phyloP scores from a whole-genome alignment of 2,888 invertebrate genomes.

The Ichneumoninae sp. region DNA sequence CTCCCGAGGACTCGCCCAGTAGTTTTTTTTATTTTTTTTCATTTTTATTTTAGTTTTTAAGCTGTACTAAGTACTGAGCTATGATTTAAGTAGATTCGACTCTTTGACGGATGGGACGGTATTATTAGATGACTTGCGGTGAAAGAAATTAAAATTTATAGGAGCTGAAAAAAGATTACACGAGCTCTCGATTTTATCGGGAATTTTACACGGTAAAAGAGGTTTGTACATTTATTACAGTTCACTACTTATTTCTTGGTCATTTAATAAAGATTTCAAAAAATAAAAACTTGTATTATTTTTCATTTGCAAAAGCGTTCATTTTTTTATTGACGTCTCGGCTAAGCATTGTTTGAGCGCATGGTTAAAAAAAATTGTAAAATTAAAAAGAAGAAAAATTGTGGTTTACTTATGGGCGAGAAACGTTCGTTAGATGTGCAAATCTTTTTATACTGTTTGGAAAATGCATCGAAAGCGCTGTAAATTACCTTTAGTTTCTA shows the following conservation, averaged over 20 bases:
- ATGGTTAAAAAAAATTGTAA: background rate
- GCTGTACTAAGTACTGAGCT: background rate
- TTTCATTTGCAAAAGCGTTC: too few relatives aligned
- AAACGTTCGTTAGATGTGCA: background rate
- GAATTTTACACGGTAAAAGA: too few relatives aligned
- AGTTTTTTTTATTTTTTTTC: background rate
- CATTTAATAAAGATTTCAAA: too few relatives aligned
- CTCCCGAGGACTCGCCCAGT: background rate
- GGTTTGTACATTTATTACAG: too few relatives aligned
- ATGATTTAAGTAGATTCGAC: background rate
- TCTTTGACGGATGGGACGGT: background rate
- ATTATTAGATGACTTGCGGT: too few relatives aligned
- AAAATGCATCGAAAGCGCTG: background rate
- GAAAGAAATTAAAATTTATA: too few relatives aligned
- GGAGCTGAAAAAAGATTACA: too few relatives aligned
- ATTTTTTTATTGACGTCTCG: too few relatives aligned
- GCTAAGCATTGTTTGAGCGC: too few relatives aligned
- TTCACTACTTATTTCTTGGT: too few relatives aligned
- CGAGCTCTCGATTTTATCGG: too few relatives aligned
- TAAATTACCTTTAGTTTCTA: background rate
- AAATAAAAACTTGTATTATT: too few relatives aligned
- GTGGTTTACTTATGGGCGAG: background rate
- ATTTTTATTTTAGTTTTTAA: background rate
- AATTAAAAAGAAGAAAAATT: background rate
- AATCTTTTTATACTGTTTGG: background rate